Conservation (phyloP, 2,113 vertebrate species). For the Euleptes europaea region DNA sequence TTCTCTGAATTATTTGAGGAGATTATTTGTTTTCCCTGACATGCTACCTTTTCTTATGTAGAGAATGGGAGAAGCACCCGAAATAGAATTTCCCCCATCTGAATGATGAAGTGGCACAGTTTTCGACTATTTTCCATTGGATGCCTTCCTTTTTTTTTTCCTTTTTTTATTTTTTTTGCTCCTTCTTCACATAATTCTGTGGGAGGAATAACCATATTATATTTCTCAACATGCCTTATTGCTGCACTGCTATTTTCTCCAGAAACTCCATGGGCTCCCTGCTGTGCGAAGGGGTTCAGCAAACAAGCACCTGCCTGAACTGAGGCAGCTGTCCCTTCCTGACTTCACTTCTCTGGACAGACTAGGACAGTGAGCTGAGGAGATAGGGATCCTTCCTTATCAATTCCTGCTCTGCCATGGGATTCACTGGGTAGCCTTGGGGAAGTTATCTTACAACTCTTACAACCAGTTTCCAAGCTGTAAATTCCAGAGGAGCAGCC, state of each 20-base stretch:
- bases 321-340: neutral
- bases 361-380: neutral
- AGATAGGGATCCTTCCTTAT: neutral
- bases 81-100: neutral
- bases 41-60: neutral
- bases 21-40: neutral
- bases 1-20: neutral
- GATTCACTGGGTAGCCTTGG: neutral
- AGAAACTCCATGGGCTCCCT: neutral
- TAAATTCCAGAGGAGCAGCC: no score
- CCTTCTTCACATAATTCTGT: no score
- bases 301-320: neutral
- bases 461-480: neutral
- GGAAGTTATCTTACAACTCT: neutral
- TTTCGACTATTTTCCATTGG: neutral
- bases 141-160: no score
- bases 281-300: neutral
- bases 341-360: neutral
- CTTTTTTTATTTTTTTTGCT: no score
- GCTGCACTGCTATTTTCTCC: neutral
- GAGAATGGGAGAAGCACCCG: neutral
- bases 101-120: neutral
- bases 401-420: neutral
- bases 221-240: neutral
- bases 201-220: neutral